phyloP scores from a whole-genome alignment of 2,797 vertebrate species.

The Myripristis murdjan region DNA sequence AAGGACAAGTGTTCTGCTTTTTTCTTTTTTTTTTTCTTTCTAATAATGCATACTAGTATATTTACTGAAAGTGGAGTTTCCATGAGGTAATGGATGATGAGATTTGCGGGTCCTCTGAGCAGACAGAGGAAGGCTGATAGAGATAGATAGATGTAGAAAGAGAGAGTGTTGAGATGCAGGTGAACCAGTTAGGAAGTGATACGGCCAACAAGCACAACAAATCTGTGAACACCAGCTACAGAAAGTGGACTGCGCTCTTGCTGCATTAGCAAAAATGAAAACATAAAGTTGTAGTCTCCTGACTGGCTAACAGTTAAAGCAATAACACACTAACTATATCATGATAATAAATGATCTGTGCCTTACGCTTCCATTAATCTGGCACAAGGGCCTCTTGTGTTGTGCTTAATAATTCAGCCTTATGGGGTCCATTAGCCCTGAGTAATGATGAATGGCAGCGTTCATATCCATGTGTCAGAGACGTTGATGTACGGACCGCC shows the following conservation, averaged over 20 bases:
- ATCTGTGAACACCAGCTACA: slow-evolving; percentile 54
- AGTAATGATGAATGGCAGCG: slow-evolving; percentile 74
- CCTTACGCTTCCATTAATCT: slow-evolving; percentile 69
- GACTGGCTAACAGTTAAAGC: slow-evolving; percentile 48
- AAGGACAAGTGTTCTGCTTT: slow-evolving; percentile 18
- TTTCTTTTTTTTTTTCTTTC: not conserved
- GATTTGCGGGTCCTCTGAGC: slow-evolving; percentile 1
- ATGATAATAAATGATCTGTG: slow-evolving; percentile 56
- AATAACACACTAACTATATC: slow-evolving; percentile 54
- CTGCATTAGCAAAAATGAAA: slow-evolving; percentile 52
- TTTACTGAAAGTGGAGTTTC: slow-evolving; percentile 32
- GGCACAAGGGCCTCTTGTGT: slow-evolving; percentile 79
- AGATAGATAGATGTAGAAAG: slow-evolving; percentile 13
- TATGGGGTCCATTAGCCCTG: slow-evolving; percentile 71
- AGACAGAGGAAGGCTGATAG: slow-evolving; percentile 9
- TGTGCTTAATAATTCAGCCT: slow-evolving; percentile 78
- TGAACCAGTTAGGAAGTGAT: slow-evolving; percentile 9
- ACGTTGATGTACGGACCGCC: slow-evolving; percentile 67
- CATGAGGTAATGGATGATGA: slow-evolving; percentile 6
- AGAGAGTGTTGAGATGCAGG: slow-evolving; percentile 1
- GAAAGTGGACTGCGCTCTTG: slow-evolving; percentile 33
- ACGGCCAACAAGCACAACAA: slow-evolving; percentile 10
- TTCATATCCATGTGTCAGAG: slow-evolving; percentile 75
- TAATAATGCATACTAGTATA: not conserved
- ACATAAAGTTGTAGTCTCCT: slow-evolving; percentile 38